Conservation (phyloP, 1,140 invertebrate genomes). For the Bombus waltoni region DNA sequence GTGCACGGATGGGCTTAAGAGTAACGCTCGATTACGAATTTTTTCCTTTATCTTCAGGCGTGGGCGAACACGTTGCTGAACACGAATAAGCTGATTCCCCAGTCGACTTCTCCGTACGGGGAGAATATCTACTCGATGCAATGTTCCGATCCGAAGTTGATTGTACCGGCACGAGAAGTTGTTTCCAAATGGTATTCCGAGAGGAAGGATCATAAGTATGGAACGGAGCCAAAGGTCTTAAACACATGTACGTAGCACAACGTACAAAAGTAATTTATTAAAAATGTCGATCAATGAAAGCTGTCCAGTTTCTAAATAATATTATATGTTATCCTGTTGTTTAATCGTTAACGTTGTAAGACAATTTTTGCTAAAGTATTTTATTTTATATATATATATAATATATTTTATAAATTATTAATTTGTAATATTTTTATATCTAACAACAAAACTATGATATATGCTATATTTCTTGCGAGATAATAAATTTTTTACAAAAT, state of each 20-base stretch:
- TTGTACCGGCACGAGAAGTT: conserved; percentile 86
- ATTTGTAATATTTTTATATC: neutral
- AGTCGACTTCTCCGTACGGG: conserved; percentile 85
- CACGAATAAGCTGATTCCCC: conserved; percentile 87
- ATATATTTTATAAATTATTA: neutral
- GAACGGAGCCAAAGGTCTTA: conserved; percentile 84
- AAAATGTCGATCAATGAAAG: neutral
- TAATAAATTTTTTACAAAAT: neutral
- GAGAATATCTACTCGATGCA: conserved; percentile 88
- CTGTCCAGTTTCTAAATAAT: neutral
- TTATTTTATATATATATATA: too few relatives aligned
- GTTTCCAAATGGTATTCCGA: conserved; percentile 88
- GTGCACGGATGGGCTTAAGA: neutral
- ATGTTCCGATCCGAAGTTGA: conserved; percentile 86
- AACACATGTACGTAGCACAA: conserved; percentile 81
- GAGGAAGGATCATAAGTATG: conserved; percentile 85
- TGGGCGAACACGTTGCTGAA: conserved; percentile 91
- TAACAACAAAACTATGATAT: neutral
- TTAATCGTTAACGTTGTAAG: neutral
- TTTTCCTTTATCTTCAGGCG: conserved; percentile 68
- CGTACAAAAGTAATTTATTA: neutral
- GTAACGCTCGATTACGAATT: conserved; percentile 34
- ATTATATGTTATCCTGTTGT: neutral
- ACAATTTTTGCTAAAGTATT: neutral
- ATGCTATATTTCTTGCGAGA: neutral